These are phyloP conservation scores for Phalera bucephala DNA, from an alignment of 2,888 invertebrate species.

Conservation along the genomic window DNA sequence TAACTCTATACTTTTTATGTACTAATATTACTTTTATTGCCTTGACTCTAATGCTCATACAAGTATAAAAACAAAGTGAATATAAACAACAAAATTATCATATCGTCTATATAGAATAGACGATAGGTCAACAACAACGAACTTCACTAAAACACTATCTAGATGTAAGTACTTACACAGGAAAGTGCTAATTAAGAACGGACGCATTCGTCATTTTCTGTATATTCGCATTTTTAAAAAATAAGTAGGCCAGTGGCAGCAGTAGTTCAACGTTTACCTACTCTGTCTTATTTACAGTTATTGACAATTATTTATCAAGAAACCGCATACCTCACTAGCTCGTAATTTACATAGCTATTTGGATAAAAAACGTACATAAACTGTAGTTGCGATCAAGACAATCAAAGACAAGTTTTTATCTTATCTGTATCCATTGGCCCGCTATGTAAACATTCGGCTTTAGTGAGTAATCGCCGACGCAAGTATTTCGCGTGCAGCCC, in stretches of 20 bases:
- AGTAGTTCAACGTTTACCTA: slow-evolving; percentile 18
- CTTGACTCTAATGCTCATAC: slow-evolving; percentile 8
- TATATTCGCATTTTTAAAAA: slow-evolving; percentile 33
- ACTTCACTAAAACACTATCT: too few species aligned
- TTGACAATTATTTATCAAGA: slow-evolving; percentile 51
- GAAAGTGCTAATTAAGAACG: slow-evolving; percentile 2
- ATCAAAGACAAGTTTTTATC: slow-evolving; percentile 47
- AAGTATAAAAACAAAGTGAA: neutral
- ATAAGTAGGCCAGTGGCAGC: slow-evolving; percentile 41
- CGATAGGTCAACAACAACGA: too few species aligned
- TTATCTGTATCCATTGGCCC: slow-evolving; percentile 61
- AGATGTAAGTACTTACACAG: too few species aligned
- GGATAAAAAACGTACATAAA: slow-evolving; percentile 28
- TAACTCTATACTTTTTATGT: too few species aligned
- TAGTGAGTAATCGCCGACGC: slow-evolving; percentile 48
- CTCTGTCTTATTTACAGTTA: slow-evolving; percentile 54
- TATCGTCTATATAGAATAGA: too few species aligned
- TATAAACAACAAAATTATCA: neutral
- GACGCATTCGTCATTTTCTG: slow-evolving; percentile 19
- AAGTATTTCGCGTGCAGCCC: slow-evolving; percentile 67
- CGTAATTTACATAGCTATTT: slow-evolving; percentile 40
- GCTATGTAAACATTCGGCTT: slow-evolving; percentile 56
- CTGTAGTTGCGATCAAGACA: slow-evolving; percentile 24
- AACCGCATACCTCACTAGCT: slow-evolving; percentile 37
- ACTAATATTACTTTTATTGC: too few species aligned